phyloP scores from a whole-genome alignment of 2,797 vertebrate genomes.

The Microcaecilia unicolor region DNA sequence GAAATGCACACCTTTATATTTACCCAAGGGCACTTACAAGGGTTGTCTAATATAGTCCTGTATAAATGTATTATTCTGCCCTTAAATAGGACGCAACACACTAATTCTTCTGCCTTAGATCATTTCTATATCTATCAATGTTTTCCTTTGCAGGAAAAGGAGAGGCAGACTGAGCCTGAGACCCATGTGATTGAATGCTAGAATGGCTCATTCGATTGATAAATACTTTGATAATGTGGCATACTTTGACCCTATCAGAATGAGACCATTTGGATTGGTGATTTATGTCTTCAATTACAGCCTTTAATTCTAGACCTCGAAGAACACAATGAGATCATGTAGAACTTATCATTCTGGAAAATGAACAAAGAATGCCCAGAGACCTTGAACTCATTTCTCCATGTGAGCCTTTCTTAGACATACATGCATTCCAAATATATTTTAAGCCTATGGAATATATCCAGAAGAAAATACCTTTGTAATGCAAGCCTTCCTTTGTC shows the following conservation, averaged over 20 bases:
- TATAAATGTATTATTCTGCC: no score
- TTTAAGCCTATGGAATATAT: conserved; percentile 4
- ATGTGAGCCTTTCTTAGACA: conserved; percentile 20
- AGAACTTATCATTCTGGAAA: conserved; percentile 34
- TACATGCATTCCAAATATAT: conserved; percentile 18
- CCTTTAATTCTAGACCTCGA: conserved; percentile 30
- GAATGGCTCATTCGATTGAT: conserved; percentile 3
- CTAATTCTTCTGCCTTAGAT: no score
- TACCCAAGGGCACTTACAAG: no score
- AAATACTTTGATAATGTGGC: conserved; percentile 10
- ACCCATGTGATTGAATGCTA: conserved; percentile 6
- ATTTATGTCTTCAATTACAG: conserved; percentile 35
- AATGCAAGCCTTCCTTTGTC: background rate
- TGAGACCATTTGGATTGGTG: conserved; percentile 18
- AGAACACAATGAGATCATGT: conserved; percentile 27
- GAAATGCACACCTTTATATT: background rate
- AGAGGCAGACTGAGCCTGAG: conserved; percentile 1
- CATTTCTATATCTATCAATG: background rate
- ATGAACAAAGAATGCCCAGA: conserved; percentile 15
- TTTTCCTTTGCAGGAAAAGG: background rate
- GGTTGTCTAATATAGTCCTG: no score
- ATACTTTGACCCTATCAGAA: background rate
- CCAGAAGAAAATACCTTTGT: conserved; percentile 2
- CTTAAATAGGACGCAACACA: no score
- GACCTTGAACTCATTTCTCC: conserved; percentile 16